Base-by-base conservation (phyloP, 2,888 invertebrate species). In the Ormyrus rosae region DNA sequence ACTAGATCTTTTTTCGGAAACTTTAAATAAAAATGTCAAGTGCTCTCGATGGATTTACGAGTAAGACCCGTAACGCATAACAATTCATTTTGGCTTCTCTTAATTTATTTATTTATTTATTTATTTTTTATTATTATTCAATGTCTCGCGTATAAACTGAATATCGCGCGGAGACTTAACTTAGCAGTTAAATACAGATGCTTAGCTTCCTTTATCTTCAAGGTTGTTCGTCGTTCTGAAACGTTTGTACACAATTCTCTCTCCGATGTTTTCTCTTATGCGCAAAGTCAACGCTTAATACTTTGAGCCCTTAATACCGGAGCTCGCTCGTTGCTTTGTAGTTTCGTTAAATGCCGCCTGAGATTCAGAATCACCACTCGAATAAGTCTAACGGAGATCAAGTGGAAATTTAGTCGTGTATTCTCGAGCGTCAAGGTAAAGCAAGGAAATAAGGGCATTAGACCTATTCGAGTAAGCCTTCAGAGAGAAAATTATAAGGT, bases 11-110 rank as follows among this genome's bases (percentile, higher is more conserved):
- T 61, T 69, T 61, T 34, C 6, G 19, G 48, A 53, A 51, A 34
- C 11, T 45, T 13, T 46, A n/a, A 60, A 67, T 34, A 34, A 60
- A 51, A 60, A 67, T 51, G 53, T 13, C 13, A 58, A 75, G 58
- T 70, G 67, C 71, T 76, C 34, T 65, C 34, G 64, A 60, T 64
- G 51, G 78, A 80, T 84, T 82, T 84, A 86, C 85, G 85, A 88
- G 85, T 85, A 86, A 87, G 86, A 87, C 85, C 81, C 85, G 79
- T 85, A 85, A 85, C 83, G 84, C 85, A 86, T 85, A 89, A 90
- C 88, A 90, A 89, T 89, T 90, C 86, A 83, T 87, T 88, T 89
- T 88, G 88, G 88, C 88, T 87, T 86, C 83, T 81, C 83, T 82
- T 84, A 78, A 71, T 80, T 82, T 78, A 19, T 55, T 67, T 55